Base-by-base conservation (phyloP, 2,797 vertebrate species). In the Liasis olivaceus region DNA sequence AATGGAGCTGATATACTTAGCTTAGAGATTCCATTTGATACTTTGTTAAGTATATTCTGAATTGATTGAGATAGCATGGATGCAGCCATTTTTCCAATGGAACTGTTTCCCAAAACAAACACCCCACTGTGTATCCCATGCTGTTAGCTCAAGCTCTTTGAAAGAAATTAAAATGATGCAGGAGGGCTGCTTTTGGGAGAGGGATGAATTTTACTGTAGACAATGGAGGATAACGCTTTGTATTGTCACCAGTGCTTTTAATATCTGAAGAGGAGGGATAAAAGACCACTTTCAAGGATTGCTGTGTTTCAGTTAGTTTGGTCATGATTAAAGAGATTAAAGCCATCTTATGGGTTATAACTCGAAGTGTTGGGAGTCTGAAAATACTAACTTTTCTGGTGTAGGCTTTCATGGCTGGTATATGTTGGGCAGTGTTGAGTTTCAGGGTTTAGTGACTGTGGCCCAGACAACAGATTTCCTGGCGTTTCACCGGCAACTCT, bases 291-390 rank as follows among this genome's bases (percentile, higher is more conserved):
- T 60, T 60, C 26, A 47, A 90, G 12, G 26, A 24, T n/a, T 12
- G 31, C 31, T 58, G 28, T 47, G 22, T 20, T 24, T 56, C 36
- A 89, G 24, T 62, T 62, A 54, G 56, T 31, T 26, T 47, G 56
- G 13, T 56, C 60, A 31, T 64, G 15, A 42, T n/a, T 81, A 26
- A n/a, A 51, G 6, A 62, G 28, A 60, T 31, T 85, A 24, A 89
- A 92, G 81, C 31, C 54, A 11, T 85, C 24, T 36, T 51, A 59
- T 2, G 77, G 84, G 85, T 85, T 93, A 91, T 89, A 94, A 81
- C 91, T 96, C 90, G 94, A 51, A 87, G 81, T 31, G n/a, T 72
- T 36, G 47, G 85, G 88, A 77, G 91, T 89, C 94, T 96, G 88
- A 90, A 94, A 94, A 62, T 93, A 92, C 63, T 85, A 69, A 89